Base-by-base conservation (phyloP, 2,113 vertebrate genomes). In the Peromyscus polionotus region DNA sequence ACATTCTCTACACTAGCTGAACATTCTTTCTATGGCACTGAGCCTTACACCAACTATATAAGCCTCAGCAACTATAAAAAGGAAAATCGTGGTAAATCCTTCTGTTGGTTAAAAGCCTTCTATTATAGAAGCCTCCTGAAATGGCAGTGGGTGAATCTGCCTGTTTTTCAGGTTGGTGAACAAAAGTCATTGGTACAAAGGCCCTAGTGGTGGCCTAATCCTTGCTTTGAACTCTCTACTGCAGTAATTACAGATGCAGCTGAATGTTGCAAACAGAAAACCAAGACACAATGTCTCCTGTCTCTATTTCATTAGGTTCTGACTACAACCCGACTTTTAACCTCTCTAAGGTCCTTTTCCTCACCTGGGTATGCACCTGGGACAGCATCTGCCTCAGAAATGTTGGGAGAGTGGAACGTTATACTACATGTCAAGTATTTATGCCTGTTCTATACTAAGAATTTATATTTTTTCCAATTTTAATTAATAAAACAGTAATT, bases 401-500 rank as follows among this genome's bases (percentile, higher is more conserved):
- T 68, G 10, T 36, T 48, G 19, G 42, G 31, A 33, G 42, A 86
- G 63, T 33, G 19, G 17, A 67, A 7, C 48, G 42, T 14, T 16
- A 28, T 10, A 20, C 19, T 67, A 48, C 9, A n/a, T 70, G 6
- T n/a, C 48, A 10, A 19, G 77, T 4, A 36, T 33, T 17, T 9
- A 73, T 20, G 70, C 19, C 70, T 39, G 8, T 19, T n/a, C 59
- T 16, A 54, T 36, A 33, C 13, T 70, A 77, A 95, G 36, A 85
- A 14, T 91, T 81, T 65, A 51, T 76, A 70, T 90, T 36, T 24
- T 95, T 24, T 73, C 42, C 72, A 85, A 31, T 36, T 81, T 12
- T 57, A 94, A 90, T 65, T 88, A 92, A 86, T 45, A 54, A 79
- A 92, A 73, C 77, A 90, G 87, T 36, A 89, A 94, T 94, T 85